phyloP scores from a whole-genome alignment of 1,140 invertebrate genomes.

The Riptortus pedestris region DNA sequence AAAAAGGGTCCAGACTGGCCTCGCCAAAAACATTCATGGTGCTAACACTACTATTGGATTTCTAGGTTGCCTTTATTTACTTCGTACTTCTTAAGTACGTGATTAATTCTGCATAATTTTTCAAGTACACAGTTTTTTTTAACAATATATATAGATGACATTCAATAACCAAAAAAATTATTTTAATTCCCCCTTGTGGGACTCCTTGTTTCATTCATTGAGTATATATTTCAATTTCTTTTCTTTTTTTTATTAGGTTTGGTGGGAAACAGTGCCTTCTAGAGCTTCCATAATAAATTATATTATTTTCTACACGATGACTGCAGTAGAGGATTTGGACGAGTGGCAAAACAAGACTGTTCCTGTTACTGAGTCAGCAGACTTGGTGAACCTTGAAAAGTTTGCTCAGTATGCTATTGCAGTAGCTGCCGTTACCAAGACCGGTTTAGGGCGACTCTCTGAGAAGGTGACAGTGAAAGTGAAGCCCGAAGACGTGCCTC shows the following conservation, averaged over 20 bases:
- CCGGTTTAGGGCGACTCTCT: constrained; percentile 43
- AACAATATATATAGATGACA: too few species aligned
- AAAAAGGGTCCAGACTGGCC: too few species aligned
- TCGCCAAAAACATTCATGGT: too few species aligned
- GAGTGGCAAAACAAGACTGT: constrained; percentile 80
- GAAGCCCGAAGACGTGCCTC: constrained; percentile 81
- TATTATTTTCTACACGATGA: constrained; percentile 81
- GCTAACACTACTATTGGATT: too few species aligned
- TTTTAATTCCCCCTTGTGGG: too few species aligned
- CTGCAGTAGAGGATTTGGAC: constrained; percentile 82
- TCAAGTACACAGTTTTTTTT: too few species aligned
- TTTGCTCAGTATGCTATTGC: constrained; percentile 86
- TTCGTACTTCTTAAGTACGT: too few species aligned
- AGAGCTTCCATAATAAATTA: constrained; percentile 80
- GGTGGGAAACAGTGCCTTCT: constrained; percentile 89
- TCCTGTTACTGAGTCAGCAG: constrained; percentile 76
- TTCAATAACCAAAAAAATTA: too few species aligned
- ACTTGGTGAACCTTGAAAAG: constrained; percentile 80
- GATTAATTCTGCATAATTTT: too few species aligned
- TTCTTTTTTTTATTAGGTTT: constrained; percentile 43
- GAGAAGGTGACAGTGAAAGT: constrained; percentile 70
- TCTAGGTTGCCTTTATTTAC: too few species aligned
- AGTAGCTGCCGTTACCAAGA: constrained; percentile 66
- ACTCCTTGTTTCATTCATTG: too few species aligned
- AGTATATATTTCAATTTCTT: too few species aligned